A percentile compares a stretch with the other conserved stretches of the same genome.
These are phyloP conservation scores for Melanaphis sacchari DNA, from an alignment of 1,140 invertebrate genomes.

Conservation along the genomic window DNA sequence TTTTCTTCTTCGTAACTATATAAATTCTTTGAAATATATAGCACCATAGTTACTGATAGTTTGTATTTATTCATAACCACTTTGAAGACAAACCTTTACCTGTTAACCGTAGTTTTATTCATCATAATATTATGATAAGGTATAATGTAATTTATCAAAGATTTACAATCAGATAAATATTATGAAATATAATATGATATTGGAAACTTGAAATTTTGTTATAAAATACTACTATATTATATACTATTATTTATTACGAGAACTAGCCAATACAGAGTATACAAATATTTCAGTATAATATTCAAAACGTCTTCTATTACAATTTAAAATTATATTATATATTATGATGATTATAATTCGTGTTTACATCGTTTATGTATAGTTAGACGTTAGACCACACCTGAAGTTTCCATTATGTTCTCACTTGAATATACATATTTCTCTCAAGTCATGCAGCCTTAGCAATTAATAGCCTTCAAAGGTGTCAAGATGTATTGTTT, in stretches of 20 bases:
- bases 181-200: slow-evolving; percentile 17
- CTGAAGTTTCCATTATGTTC: background rate
- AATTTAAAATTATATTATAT: background rate
- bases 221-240: background rate
- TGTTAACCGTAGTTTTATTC: background rate
- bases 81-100: background rate
- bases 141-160: background rate
- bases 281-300: background rate
- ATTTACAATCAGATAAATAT: background rate
- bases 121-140: background rate
- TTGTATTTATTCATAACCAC: slow-evolving; percentile 10
- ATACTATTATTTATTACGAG: background rate
- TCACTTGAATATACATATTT: background rate
- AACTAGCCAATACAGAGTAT: background rate
- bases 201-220: slow-evolving; percentile 12
- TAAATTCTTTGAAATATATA: background rate
- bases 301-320: background rate
- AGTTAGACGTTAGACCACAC: slow-evolving; percentile 7
- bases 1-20: background rate
- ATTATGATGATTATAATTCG: slow-evolving; percentile 26
- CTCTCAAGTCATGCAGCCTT: slow-evolving; percentile 17
- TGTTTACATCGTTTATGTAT: background rate
- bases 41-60: background rate
- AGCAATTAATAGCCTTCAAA: slow-evolving; percentile 15
- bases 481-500: slow-evolving; percentile 19